Evolutionary conservation across 2,888 invertebrate genomes (phyloP).

Genomic region (Heliconius charithonia): DNA sequence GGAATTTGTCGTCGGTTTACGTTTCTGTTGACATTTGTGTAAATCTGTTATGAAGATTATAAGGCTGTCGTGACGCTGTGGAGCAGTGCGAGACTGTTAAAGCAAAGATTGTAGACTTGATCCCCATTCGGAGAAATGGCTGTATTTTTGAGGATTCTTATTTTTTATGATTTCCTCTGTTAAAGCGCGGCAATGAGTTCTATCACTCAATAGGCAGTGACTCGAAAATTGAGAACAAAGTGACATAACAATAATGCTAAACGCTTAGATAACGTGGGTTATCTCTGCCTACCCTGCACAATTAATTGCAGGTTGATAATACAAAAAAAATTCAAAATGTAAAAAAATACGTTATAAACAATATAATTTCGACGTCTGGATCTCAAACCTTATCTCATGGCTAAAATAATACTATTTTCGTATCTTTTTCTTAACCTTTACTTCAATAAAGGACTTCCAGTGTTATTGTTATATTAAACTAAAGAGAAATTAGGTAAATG

Average conservation of each 20-base stretch:
- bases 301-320: no score
- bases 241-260: background rate
- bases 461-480: constrained; percentile 17
- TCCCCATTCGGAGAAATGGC: background rate
- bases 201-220: background rate
- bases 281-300: no score
- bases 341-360: no score
- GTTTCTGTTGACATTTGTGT: background rate
- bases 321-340: no score
- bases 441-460: background rate
- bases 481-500: background rate
- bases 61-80: background rate
- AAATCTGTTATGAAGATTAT: background rate
- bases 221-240: background rate
- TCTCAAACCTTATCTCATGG: background rate
- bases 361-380: no score
- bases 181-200: background rate
- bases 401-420: background rate
- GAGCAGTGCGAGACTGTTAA: background rate
- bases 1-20: constrained; percentile 12
- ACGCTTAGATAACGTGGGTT: no score
- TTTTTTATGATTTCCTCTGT: background rate
- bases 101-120: background rate
- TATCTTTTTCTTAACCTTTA: constrained; percentile 17
- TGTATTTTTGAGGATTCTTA: background rate